Evolutionary conservation across 2,113 vertebrate genomes (phyloP).

Genomic region (Chelonoidis abingdonii): DNA sequence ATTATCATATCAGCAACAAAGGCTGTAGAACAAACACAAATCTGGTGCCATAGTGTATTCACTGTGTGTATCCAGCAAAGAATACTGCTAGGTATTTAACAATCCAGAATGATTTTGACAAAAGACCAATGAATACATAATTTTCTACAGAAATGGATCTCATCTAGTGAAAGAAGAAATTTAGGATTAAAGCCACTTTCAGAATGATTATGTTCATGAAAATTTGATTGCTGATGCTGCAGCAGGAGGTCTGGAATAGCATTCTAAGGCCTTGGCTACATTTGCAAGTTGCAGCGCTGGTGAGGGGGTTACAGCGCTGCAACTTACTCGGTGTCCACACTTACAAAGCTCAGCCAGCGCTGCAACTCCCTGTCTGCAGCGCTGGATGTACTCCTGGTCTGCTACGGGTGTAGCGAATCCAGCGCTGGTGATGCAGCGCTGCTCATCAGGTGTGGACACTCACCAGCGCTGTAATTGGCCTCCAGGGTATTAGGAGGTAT

Average conservation of each 20-base stretch:
- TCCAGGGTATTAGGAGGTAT: no score
- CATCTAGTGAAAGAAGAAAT: not conserved
- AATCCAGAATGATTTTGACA: not conserved
- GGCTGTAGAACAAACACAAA: not conserved
- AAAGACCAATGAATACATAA: not conserved
- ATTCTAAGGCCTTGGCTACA: not conserved
- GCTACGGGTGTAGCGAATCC: no score
- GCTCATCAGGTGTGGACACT: no score
- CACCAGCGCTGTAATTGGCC: no score
- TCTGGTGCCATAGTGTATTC: accelerated
- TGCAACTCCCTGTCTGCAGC: no score
- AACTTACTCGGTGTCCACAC: no score
- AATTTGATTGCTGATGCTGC: not conserved
- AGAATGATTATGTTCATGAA: not conserved
- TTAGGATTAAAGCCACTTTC: not conserved
- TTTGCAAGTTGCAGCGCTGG: no score
- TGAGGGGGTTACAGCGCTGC: no score
- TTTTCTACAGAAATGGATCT: not conserved
- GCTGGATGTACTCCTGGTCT: no score
- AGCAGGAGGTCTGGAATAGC: not conserved
- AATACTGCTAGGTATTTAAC: not conserved
- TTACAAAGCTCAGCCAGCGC: no score
- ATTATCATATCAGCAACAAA: not conserved
- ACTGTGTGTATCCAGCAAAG: not conserved
- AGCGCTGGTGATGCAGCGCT: no score